Base-by-base conservation (phyloP, 2,797 vertebrate genomes). In the Oryzias sinensis region DNA sequence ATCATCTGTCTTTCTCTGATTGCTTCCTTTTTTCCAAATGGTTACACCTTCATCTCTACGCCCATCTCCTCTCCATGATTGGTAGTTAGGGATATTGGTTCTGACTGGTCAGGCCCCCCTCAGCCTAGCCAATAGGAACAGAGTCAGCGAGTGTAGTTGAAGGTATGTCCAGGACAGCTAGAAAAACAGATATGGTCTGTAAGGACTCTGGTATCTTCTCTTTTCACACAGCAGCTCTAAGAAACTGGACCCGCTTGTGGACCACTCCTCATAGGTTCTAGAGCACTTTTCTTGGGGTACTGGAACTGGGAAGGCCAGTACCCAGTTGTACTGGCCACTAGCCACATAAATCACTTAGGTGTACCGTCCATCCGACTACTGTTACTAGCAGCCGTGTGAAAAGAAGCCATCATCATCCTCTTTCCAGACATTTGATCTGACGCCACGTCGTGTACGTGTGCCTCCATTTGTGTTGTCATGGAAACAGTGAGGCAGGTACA, bases 121-220 rank as follows among this genome's bases (percentile, higher is more conserved):
- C 53, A 84, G 78, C 76, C 73, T 52, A 88, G 85, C 87, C 80
- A 87, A 85, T 82, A 69, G 82, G 79, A 85, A 47, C 73, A 84
- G 76, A 75, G 74, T 15, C 70, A 87, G 80, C 70, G 41, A 87
- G 73, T 1, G 62, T 77, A 84, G 65, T 37, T 46, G 52, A 72
- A 68, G 70, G 25, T 65, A 1, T 61, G 59, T 66, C 54, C 16
- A 52, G 73, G 65, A 65, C 4, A 4, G 15, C 33, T 48, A 17
- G 20, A 20, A 49, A 42, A 55, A 58, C 24, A 15, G 45, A 56
- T 74, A 54, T 69, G 77, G 48, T 59, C 27, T 72, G 72, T 74
- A 59, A 66, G 72, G 69, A 76, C 73, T 80, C 74, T 82, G 75
- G 77, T 61, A 53, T 68, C 49, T 68, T 59, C 42, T 83, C 67